A percentile compares a stretch with the other conserved stretches of the same genome.
Evolutionary conservation across 1,140 invertebrate genomes (phyloP).

Genomic region (Neodiprion fabricii): DNA sequence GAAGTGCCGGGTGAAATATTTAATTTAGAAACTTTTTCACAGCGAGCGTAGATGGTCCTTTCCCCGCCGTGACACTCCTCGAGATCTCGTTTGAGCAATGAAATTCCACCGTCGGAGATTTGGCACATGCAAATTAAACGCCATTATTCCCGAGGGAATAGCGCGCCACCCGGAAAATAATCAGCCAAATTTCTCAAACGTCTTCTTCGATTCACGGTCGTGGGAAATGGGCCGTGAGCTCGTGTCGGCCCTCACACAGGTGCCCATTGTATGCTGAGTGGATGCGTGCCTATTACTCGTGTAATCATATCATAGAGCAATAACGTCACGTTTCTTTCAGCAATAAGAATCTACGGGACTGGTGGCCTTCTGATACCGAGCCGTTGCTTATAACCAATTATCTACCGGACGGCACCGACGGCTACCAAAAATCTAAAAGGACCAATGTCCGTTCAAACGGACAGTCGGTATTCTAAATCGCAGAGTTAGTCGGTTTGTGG

Average conservation of each 20-base stretch:
- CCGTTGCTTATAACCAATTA: background rate
- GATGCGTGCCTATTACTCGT: no score
- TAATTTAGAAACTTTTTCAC: background rate
- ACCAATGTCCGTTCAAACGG: background rate
- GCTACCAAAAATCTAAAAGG: background rate
- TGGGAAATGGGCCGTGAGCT: constrained; percentile 4
- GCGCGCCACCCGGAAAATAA: no score
- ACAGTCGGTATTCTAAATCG: background rate
- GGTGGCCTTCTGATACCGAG: background rate
- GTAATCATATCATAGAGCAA: background rate
- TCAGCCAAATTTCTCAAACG: background rate
- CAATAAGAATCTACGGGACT: background rate
- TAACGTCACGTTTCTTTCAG: no score
- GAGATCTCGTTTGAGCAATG: no score
- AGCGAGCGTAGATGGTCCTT: background rate
- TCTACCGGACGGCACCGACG: background rate
- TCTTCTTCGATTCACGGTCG: background rate
- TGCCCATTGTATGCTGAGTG: background rate
- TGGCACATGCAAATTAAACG: no score
- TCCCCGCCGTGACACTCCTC: background rate
- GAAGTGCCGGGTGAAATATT: background rate
- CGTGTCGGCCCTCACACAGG: background rate
- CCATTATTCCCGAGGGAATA: no score
- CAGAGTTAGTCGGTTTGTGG: background rate
- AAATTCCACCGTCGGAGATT: no score